Evolutionary conservation across 2,888 invertebrate genomes (phyloP), one percentile per base, ranked within the genome.

Genomic region (Papilio demoleus): DNA sequence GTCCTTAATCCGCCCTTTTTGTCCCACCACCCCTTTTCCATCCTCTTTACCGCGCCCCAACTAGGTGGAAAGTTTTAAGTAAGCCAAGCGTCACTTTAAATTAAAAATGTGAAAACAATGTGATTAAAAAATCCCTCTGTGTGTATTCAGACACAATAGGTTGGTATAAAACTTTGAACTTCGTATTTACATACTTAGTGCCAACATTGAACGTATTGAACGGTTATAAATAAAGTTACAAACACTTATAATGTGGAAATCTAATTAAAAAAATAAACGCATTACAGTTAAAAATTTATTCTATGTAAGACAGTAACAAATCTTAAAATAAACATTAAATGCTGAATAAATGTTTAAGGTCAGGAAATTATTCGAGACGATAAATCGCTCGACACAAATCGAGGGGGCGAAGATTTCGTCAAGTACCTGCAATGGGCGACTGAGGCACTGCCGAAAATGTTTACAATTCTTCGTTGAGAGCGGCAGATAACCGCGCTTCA

Each of bases 51-150:
- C 78, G 79, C 81, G 79, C 85, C 85, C 87, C 88, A 90, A 90
- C 89, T 87, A 90, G 88, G 87, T 87, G 86, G 87, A 90, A 92
- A 90, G 86, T 90, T 90, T 89, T 84, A 86, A 90, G 87, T 78
- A 84, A 84, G 56, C 69, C 61, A 19, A 60, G n/a, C 53, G 65
- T 59, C 81, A 77, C 78, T 82, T 85, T 83, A 81, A 74, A 69
- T 69, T 69, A 69, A 69, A 69, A 69, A 65, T 61, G 65, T 69
- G 69, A 60, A 61, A 69, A 65, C 69, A 65, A 45, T 56, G 58
- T 53, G 12, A 58, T 65, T 56, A 38, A 56, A 38, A 61, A 42
- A 27, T 11, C 34, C 17, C 17, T 11, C 38, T 14, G 0, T n/a
- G 9, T 27, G 27, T 31, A 24, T 6, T 4, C 14, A 9, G 12